phyloP scores from a whole-genome alignment of 2,888 invertebrate species.

The Meliscaeva auricollis region DNA sequence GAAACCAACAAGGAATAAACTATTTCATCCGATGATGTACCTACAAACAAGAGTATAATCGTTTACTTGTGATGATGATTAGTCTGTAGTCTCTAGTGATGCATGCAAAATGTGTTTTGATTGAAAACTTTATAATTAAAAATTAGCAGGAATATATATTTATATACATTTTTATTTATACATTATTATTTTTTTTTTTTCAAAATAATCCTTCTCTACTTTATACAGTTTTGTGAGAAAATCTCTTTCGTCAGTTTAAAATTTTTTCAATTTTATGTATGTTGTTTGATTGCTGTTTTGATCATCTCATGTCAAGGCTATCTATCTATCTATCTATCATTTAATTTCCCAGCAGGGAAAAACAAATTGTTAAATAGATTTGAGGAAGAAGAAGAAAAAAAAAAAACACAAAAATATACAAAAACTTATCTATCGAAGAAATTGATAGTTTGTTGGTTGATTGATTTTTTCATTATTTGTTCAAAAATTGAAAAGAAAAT shows the following conservation, averaged over 20 bases:
- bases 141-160: conserved; percentile 16
- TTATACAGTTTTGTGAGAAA: neutral
- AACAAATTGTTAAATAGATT: conserved; percentile 1
- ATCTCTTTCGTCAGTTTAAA: conserved; percentile 26
- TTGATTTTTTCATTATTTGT: conserved; percentile 36
- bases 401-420: neutral
- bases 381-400: conserved; percentile 15
- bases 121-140: conserved; percentile 59
- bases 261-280: conserved; percentile 1
- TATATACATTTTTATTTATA: conserved; percentile 32
- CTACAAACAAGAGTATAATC: conserved; percentile 10
- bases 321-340: conserved; percentile 24
- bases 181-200: neutral
- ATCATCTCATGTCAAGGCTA: conserved; percentile 52
- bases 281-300: conserved; percentile 43
- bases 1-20: conserved; percentile 14
- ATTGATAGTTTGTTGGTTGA: conserved; percentile 21
- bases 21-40: conserved; percentile 40
- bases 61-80: conserved; percentile 25
- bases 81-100: conserved; percentile 18
- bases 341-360: neutral
- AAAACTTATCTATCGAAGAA: neutral
- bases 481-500: neutral
- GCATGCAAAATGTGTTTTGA: conserved; percentile 54
- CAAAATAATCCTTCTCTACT: neutral